phyloP scores from a whole-genome alignment of 2,888 invertebrate species.

The Troides aeacus region DNA sequence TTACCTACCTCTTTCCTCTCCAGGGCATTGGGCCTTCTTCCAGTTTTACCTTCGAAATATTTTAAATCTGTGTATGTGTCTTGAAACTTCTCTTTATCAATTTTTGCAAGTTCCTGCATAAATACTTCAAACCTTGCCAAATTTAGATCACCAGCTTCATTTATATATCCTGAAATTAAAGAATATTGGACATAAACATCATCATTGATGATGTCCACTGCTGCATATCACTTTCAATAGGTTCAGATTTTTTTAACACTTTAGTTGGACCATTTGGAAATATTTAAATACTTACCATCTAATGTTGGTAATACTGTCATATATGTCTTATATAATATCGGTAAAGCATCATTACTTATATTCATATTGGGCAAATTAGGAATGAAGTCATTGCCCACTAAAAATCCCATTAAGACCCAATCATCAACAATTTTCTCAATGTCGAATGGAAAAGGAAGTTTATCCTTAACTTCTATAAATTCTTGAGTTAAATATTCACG shows the following conservation, averaged over 20 bases:
- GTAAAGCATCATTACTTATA: conserved; percentile 93
- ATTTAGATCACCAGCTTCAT: conserved; percentile 92
- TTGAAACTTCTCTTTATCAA: conserved; percentile 87
- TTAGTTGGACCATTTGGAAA: background rate
- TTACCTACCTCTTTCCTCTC: conserved; percentile 61
- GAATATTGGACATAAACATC: background rate
- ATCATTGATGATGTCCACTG: too few species aligned
- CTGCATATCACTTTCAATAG: too few species aligned
- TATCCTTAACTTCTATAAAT: conserved; percentile 85
- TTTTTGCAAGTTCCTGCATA: conserved; percentile 85
- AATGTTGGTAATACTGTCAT: conserved; percentile 91
- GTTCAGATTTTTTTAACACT: too few species aligned
- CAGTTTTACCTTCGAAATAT: conserved; percentile 90
- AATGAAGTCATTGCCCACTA: conserved; percentile 99
- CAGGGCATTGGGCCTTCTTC: conserved; percentile 75
- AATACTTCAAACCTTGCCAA: conserved; percentile 91
- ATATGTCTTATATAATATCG: conserved; percentile 92
- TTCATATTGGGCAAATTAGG: conserved; percentile 97
- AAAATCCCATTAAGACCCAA: conserved; percentile 98
- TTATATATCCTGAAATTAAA: conserved; percentile 88
- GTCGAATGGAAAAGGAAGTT: conserved; percentile 87
- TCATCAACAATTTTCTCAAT: conserved; percentile 97
- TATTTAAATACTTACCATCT: conserved; percentile 82
- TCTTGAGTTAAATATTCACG: conserved; percentile 96
- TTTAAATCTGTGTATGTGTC: conserved; percentile 90